A percentile compares a stretch with the other conserved stretches of the same genome.
Evolutionary conservation across 2,113 vertebrate species (phyloP).

Genomic region (Eudyptes chrysolophus): DNA sequence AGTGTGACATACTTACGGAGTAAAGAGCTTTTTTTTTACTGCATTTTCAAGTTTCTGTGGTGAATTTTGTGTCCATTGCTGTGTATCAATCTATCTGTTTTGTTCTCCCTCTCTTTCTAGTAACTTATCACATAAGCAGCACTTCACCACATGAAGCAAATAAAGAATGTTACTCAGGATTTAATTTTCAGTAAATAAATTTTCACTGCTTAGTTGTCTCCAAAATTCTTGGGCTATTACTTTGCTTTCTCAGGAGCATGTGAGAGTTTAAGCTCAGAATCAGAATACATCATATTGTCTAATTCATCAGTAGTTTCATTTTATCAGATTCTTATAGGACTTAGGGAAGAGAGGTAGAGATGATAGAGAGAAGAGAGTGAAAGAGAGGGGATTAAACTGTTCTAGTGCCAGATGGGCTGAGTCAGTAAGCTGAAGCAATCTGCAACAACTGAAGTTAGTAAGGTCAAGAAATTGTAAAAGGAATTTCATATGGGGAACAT

Average conservation of each 20-base stretch:
- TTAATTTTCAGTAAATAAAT: background rate
- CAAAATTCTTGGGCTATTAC: background rate
- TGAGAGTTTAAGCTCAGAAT: background rate
- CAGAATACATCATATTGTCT: background rate
- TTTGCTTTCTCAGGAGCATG: background rate
- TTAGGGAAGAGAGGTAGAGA: background rate
- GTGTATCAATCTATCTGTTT: background rate
- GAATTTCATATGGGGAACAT: background rate
- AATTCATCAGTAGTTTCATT: background rate
- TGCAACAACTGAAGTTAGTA: background rate
- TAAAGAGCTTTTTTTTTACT: background rate
- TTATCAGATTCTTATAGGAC: background rate
- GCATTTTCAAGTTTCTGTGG: background rate
- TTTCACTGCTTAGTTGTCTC: background rate
- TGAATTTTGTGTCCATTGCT: background rate
- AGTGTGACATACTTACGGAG: background rate
- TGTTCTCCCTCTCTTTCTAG: background rate
- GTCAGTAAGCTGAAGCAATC: background rate
- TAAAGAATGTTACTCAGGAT: background rate
- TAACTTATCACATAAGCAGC: background rate
- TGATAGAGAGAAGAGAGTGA: background rate
- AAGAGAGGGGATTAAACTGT: background rate
- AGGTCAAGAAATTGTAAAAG: background rate
- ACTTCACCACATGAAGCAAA: background rate
- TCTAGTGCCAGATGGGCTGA: background rate